These are phyloP conservation scores for Xenotilapia longispinis DNA, from an alignment of 2,113 vertebrate genomes.

Conservation along the genomic window DNA sequence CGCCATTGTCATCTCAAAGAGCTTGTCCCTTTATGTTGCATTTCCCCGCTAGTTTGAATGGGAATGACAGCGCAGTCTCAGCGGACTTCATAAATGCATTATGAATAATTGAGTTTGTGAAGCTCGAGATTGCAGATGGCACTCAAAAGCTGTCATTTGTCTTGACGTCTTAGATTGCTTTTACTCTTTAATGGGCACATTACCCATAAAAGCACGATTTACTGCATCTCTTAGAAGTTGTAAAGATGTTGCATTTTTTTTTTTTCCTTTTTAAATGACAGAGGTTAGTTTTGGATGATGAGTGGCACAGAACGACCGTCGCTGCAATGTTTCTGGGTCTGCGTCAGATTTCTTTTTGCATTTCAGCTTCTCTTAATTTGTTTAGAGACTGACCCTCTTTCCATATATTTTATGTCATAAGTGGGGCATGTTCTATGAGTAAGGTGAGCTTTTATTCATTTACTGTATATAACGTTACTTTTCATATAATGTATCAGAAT, in stretches of 20 bases:
- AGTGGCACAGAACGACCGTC: neutral
- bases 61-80: constrained; percentile 67
- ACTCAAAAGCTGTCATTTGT: constrained; percentile 72
- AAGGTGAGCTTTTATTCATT: constrained; percentile 6
- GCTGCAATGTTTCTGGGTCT: neutral
- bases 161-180: constrained; percentile 70
- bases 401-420: constrained; percentile 15
- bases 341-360: neutral
- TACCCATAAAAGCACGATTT: constrained; percentile 70
- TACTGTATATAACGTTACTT: neutral
- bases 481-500: constrained; percentile 39
- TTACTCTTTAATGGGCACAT: constrained; percentile 73
- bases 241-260: constrained; percentile 42
- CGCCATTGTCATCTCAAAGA: constrained; percentile 39
- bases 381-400: constrained; percentile 27
- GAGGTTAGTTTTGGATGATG: constrained; percentile 34
- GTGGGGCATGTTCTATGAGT: constrained; percentile 24
- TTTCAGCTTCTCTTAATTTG: constrained; percentile 20
- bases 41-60: constrained; percentile 56
- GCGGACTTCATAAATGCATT: constrained; percentile 70
- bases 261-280: constrained; percentile 13
- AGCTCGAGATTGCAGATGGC: constrained; percentile 73
- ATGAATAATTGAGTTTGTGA: constrained; percentile 77
- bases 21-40: constrained; percentile 62
- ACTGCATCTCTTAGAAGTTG: constrained; percentile 60